Conservation (phyloP, 2,888 invertebrate genomes). For the Carcina quercana region DNA sequence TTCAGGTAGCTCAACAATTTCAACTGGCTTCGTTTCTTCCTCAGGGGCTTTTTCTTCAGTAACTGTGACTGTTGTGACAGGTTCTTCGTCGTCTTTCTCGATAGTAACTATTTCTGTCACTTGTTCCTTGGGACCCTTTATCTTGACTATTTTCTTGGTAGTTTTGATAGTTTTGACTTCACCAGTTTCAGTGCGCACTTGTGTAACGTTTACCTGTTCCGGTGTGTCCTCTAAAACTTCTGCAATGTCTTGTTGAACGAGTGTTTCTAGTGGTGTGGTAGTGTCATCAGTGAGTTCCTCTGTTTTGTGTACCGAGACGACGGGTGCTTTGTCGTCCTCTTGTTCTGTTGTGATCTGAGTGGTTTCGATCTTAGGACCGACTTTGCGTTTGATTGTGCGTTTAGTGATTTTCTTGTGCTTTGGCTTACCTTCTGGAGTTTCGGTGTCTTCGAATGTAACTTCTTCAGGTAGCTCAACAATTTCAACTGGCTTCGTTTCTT, state of each 20-base stretch:
- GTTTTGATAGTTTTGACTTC: constrained; percentile 36
- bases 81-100: constrained; percentile 39
- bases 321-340: constrained; percentile 3
- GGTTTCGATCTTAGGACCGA: constrained; percentile 20
- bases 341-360: constrained; percentile 15
- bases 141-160: constrained; percentile 56
- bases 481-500: constrained; percentile 18
- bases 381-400: constrained; percentile 23
- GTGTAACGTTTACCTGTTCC: constrained; percentile 11
- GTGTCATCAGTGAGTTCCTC: constrained; percentile 25
- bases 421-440: constrained; percentile 26
- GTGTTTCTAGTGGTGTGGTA: constrained; percentile 15
- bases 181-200: constrained; percentile 36
- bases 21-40: constrained; percentile 13
- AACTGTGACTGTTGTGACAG: constrained; percentile 30
- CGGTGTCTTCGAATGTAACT: constrained; percentile 17
- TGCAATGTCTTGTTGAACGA: constrained; percentile 17
- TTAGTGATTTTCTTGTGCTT: constrained; percentile 25
- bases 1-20: constrained; percentile 37
- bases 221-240: constrained; percentile 25
- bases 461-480: constrained; percentile 26
- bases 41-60: constrained; percentile 16
- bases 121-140: constrained; percentile 51
- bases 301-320: constrained; percentile 22
- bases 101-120: constrained; percentile 56